These are phyloP conservation scores for Ctenicera cuprea DNA, from an alignment of 2,888 invertebrate species.

Conservation along the genomic window DNA sequence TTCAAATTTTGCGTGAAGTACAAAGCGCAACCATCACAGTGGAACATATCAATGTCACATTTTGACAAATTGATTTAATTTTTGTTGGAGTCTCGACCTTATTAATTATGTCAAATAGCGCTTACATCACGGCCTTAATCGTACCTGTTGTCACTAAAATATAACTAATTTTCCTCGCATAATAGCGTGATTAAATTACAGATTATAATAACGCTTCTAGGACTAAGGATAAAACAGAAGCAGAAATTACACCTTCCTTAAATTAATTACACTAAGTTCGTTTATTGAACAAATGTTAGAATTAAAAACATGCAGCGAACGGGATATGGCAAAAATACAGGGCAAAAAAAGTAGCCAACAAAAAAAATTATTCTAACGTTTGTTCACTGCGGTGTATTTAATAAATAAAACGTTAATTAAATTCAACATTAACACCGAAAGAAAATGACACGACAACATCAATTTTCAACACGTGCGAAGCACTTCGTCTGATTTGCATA, in stretches of 20 bases:
- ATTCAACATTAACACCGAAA: too few relatives aligned
- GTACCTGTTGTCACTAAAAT: slow-evolving; percentile 21
- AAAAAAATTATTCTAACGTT: too few relatives aligned
- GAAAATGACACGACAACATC: too few relatives aligned
- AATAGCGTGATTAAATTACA: slow-evolving; percentile 27
- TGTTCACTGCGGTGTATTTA: too few relatives aligned
- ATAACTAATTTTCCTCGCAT: slow-evolving; percentile 23
- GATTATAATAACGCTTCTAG: slow-evolving; percentile 2
- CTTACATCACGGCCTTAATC: slow-evolving; percentile 30
- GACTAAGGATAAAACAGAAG: background rate
- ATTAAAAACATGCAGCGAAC: too few relatives aligned
- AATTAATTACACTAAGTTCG: slow-evolving; percentile 10
- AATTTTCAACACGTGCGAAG: too few relatives aligned
- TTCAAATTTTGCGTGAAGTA: slow-evolving; percentile 16
- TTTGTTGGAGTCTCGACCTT: slow-evolving; percentile 25
- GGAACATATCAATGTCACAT: slow-evolving; percentile 22
- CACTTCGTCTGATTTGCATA: too few relatives aligned
- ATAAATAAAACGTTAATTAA: too few relatives aligned
- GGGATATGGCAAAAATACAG: too few relatives aligned
- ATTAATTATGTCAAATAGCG: slow-evolving; percentile 28
- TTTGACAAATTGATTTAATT: slow-evolving; percentile 31
- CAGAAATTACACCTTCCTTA: background rate
- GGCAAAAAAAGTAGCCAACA: too few relatives aligned
- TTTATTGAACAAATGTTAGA: too few relatives aligned
- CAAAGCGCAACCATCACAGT: background rate